Conservation (phyloP, 2,888 invertebrate species). For the Scaptomyza reducta region DNA sequence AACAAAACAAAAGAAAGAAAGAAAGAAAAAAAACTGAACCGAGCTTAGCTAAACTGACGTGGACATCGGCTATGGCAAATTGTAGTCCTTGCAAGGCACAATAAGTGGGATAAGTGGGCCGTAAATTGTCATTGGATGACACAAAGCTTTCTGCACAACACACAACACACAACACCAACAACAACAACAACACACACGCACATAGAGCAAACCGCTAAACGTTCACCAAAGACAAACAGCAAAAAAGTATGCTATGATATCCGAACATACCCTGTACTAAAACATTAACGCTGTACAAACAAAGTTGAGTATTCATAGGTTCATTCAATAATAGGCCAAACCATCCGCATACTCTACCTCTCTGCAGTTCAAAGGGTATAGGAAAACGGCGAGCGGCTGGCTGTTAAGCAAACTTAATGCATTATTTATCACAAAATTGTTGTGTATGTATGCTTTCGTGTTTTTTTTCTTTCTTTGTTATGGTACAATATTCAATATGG, state of each 20-base stretch:
- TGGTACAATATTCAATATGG: constrained; percentile 58
- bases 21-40: not conserved
- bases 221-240: constrained; percentile 30
- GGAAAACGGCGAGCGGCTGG: not conserved
- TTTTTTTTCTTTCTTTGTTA: constrained; percentile 33
- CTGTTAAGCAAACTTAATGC: constrained; percentile 51
- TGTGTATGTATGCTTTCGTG: constrained; percentile 18
- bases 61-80: constrained; percentile 15
- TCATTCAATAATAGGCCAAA: too few species aligned
- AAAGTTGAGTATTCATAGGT: not conserved
- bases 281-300: not conserved
- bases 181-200: not conserved
- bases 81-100: constrained; percentile 3
- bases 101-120: constrained; percentile 22
- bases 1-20: not conserved
- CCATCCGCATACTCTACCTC: not conserved
- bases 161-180: not conserved
- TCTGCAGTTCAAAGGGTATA: constrained; percentile 13
- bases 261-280: constrained; percentile 8
- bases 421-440: constrained; percentile 66
- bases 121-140: constrained; percentile 78
- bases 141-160: constrained; percentile 70
- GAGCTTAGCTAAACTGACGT: constrained; percentile 10
- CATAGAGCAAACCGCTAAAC: constrained; percentile 27
- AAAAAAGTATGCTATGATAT: not conserved